Base-by-base conservation (phyloP, 1,140 invertebrate species). In the Dreissena rostriformis region DNA sequence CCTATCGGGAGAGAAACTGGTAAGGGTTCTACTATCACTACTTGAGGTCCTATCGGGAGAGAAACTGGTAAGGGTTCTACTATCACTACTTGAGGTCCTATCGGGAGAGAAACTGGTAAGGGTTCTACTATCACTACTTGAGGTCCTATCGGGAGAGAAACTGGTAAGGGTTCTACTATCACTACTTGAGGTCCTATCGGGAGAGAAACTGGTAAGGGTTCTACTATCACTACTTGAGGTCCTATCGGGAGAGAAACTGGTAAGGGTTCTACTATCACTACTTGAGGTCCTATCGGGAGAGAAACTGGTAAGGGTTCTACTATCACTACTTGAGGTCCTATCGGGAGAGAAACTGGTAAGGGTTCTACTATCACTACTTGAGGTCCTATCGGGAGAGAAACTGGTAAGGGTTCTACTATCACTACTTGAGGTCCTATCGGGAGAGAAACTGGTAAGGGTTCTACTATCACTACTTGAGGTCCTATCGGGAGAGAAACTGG, bases 31-130 rank as follows among this genome's bases (percentile, higher is more conserved):
- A 76, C 94, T 98, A 82, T 96, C 96, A 29, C 94, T 98, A 49
- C 94, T 98, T 85, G 97, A 98, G 94, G 96, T 97, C 26, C 95
- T 98, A 68, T 98, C 97, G 52, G 96, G 96, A 52, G 96, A 96
- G 92, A n/a, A n/a, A n/a, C n/a, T n/a, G n/a, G n/a, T n/a, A n/a
- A n/a, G n/a, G 88, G 95, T 96, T 82, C 94, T 98, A 76, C 94
- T 98, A 82, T 96, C 96, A 29, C 94, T 98, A 49, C 94, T 98
- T 85, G 97, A 98, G 94, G 96, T 97, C 26, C 95, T 98, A 68
- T 98, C 97, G 52, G 96, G 96, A 52, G 96, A 96, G 92, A n/a
- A n/a, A n/a, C n/a, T n/a, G n/a, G n/a, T n/a, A n/a, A n/a, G n/a
- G 88, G 95, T 96, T 82, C 94, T 98, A 76, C 94, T 98, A 82